Conservation (phyloP, 2,888 invertebrate species). For the Tuta absoluta region DNA sequence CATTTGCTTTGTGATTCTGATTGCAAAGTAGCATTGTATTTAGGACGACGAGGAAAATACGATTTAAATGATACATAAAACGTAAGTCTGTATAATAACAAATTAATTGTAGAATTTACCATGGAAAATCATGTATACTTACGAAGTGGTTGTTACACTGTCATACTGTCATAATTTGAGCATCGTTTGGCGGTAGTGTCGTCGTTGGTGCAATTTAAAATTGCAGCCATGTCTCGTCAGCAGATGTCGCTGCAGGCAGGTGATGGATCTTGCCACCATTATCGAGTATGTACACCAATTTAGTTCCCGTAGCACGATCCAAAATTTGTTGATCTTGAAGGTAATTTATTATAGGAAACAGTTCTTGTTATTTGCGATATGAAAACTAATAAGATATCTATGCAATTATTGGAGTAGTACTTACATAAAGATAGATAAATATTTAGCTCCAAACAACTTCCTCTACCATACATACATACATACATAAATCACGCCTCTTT, state of each 20-base stretch:
- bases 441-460: too few relatives aligned
- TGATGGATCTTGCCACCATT: slow-evolving; percentile 9
- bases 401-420: too few relatives aligned
- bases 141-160: too few relatives aligned
- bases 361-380: not conserved
- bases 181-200: too few relatives aligned
- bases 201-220: slow-evolving; percentile 7
- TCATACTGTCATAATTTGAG: too few relatives aligned
- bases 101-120: too few relatives aligned
- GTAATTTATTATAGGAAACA: not conserved
- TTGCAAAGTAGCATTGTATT: slow-evolving; percentile 52
- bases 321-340: not conserved
- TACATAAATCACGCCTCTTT: too few relatives aligned
- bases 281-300: slow-evolving; percentile 9
- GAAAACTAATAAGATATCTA: too few relatives aligned
- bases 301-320: not conserved
- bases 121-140: too few relatives aligned
- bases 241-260: slow-evolving; percentile 18
- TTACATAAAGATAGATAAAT: too few relatives aligned
- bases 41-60: slow-evolving; percentile 53
- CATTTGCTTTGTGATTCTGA: slow-evolving; percentile 66
- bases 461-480: not conserved
- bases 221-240: slow-evolving; percentile 22
- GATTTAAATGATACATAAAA: too few relatives aligned
- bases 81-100: too few relatives aligned